Evolutionary conservation across 2,888 invertebrate genomes (phyloP).

Genomic region (Argynnis bischoffii): DNA sequence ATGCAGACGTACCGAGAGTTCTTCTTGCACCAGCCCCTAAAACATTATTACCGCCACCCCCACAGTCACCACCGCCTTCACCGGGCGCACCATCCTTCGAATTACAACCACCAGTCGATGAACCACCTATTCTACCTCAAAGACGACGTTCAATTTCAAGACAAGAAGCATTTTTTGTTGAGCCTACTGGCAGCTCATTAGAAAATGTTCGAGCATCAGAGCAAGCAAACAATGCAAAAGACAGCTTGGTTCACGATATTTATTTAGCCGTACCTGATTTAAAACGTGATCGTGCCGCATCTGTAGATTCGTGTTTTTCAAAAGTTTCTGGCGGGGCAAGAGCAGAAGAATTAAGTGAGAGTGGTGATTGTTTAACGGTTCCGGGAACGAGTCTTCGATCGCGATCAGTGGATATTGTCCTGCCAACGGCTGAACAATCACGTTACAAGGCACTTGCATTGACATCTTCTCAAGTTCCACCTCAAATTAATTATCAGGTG

Average conservation of each 20-base stretch:
- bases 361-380: slow-evolving; percentile 84
- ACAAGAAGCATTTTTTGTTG: slow-evolving; percentile 91
- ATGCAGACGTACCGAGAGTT: slow-evolving; percentile 79
- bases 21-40: slow-evolving; percentile 82
- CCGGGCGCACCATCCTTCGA: slow-evolving; percentile 82
- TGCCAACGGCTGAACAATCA: slow-evolving; percentile 92
- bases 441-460: slow-evolving; percentile 92
- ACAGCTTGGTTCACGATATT: slow-evolving; percentile 85
- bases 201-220: slow-evolving; percentile 86
- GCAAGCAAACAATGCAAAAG: slow-evolving; percentile 60
- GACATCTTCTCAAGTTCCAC: slow-evolving; percentile 77
- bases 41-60: slow-evolving; percentile 56
- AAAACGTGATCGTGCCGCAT: slow-evolving; percentile 92
- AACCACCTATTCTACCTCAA: slow-evolving; percentile 69
- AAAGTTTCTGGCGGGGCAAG: slow-evolving; percentile 88
- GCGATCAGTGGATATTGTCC: slow-evolving; percentile 92
- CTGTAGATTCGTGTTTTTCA: slow-evolving; percentile 93
- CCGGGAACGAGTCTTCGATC: slow-evolving; percentile 89
- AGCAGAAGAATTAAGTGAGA: slow-evolving; percentile 86
- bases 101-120: slow-evolving; percentile 78
- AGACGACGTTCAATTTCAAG: slow-evolving; percentile 89
- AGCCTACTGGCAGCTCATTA: slow-evolving; percentile 86
- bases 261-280: slow-evolving; percentile 92
- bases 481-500: slow-evolving; percentile 50
- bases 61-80: slow-evolving; percentile 79